Evolutionary conservation across 2,113 vertebrate species (phyloP).

Genomic region (Xenotilapia leptura): DNA sequence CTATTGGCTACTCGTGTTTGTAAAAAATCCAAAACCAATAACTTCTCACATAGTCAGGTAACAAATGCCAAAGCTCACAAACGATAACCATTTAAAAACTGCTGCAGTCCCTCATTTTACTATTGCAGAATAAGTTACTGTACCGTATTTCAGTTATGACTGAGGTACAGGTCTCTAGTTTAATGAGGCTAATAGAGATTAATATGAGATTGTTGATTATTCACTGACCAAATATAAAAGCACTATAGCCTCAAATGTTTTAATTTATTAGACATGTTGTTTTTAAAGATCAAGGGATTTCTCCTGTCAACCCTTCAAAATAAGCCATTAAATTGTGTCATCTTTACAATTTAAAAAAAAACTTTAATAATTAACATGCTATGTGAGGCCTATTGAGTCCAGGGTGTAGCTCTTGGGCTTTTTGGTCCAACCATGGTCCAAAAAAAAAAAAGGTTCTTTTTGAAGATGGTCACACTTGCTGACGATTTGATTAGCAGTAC

Average conservation of each 20-base stretch:
- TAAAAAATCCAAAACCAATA: not conserved
- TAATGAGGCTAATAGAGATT: not conserved
- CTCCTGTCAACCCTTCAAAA: not conserved
- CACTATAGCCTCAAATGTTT: not conserved
- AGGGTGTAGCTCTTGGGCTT: not conserved
- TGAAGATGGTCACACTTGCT: not conserved
- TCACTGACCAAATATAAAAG: not conserved
- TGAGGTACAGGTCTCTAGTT: not conserved
- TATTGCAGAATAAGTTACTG: not conserved
- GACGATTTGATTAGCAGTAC: not conserved
- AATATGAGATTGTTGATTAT: not conserved
- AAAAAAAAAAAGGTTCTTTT: not conserved
- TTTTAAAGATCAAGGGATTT: not conserved
- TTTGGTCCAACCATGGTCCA: not conserved
- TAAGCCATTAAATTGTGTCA: not conserved
- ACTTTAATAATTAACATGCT: not conserved
- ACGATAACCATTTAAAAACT: not conserved
- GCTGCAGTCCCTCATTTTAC: not conserved
- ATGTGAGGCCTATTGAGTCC: not conserved
- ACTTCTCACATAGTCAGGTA: not conserved
- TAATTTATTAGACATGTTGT: not conserved
- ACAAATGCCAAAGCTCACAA: not conserved
- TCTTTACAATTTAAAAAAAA: fast-evolving
- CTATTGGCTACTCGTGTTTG: not conserved
- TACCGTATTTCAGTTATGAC: not conserved